Evolutionary conservation across 2,113 vertebrate species (phyloP).

Genomic region (Scolopax mira): DNA sequence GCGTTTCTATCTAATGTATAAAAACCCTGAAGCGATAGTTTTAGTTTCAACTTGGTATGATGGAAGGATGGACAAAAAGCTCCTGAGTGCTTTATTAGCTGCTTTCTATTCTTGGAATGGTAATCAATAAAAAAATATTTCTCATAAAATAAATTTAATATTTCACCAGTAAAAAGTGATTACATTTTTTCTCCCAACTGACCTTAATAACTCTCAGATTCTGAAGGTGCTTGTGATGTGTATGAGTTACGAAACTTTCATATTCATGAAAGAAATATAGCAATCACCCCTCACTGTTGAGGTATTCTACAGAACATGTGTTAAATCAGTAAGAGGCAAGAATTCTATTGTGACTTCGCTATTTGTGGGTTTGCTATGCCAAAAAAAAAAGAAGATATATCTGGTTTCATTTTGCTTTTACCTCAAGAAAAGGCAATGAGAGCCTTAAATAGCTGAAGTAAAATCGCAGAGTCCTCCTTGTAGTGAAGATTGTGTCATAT

Average conservation of each 20-base stretch:
- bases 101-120: not conserved
- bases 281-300: conserved; percentile 11
- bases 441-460: not conserved
- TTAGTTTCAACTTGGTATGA: not conserved
- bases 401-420: no score
- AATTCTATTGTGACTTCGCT: not conserved
- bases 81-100: conserved; percentile 20
- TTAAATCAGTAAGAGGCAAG: not conserved
- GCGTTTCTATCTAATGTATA: not conserved
- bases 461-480: not conserved
- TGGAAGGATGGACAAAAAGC: not conserved
- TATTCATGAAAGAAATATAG: conserved; percentile 22
- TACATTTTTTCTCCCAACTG: conserved; percentile 1
- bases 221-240: not conserved
- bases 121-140: conserved; percentile 58
- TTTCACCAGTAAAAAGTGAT: conserved; percentile 50
- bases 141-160: conserved; percentile 58
- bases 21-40: not conserved
- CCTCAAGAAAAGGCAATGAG: not conserved
- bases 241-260: conserved; percentile 42
- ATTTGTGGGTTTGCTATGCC: not conserved
- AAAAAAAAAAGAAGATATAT: not conserved
- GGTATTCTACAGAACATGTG: not conserved
- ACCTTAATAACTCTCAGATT: conserved; percentile 46
- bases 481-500: not conserved